A percentile compares a stretch with the other conserved stretches of the same genome.
Evolutionary conservation across 2,888 invertebrate genomes (phyloP).

Genomic region (Pharmacophagus antenor): DNA sequence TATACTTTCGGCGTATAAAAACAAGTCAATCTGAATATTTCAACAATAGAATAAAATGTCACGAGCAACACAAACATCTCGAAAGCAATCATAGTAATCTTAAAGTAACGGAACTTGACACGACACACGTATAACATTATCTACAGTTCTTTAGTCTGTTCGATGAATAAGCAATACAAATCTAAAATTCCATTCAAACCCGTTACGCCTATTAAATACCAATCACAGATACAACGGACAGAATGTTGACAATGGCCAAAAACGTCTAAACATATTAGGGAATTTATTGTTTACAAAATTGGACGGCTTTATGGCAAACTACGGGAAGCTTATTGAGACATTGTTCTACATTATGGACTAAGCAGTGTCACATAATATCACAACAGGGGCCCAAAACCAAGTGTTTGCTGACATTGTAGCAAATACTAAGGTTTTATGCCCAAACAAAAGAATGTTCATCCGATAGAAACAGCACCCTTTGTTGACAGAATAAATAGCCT

Average conservation of each 20-base stretch:
- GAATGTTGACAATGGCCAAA: conserved; percentile 55
- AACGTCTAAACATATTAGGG: conserved; percentile 79
- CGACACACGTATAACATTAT: conserved; percentile 54
- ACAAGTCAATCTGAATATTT: not conserved
- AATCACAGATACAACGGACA: conserved; percentile 56
- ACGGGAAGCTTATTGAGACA: conserved; percentile 62
- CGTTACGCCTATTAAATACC: conserved; percentile 64
- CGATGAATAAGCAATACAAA: conserved; percentile 46
- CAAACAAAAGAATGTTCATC: conserved; percentile 38
- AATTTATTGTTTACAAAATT: conserved; percentile 69
- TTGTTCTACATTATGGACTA: conserved; percentile 51
- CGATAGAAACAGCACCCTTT: conserved; percentile 40
- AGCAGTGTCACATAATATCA: conserved; percentile 47
- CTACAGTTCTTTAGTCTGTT: conserved; percentile 22
- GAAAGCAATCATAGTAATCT: conserved; percentile 35
- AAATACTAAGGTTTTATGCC: conserved; percentile 45
- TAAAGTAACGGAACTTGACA: conserved; percentile 49
- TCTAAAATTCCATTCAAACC: conserved; percentile 43
- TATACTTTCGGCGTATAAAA: not conserved
- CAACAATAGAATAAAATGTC: conserved; percentile 16
- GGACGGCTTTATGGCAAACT: conserved; percentile 59
- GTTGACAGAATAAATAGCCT: conserved; percentile 57
- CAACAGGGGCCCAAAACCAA: conserved; percentile 43
- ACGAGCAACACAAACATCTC: conserved; percentile 13
- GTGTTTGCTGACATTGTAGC: conserved; percentile 56